Base-by-base conservation (phyloP, 2,797 vertebrate genomes). In the Glossophaga mutica region DNA sequence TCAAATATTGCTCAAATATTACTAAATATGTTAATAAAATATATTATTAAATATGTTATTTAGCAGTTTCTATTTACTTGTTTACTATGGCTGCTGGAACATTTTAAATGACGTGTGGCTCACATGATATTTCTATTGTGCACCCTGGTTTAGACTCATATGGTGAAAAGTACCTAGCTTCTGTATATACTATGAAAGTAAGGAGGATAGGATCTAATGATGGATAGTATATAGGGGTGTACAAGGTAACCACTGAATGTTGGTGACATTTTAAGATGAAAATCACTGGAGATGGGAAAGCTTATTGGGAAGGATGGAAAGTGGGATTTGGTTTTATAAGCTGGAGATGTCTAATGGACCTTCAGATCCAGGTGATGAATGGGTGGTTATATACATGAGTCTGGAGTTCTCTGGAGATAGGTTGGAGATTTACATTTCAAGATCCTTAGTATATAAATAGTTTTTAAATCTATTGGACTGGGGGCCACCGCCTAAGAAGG, bases 11-110 rank as follows among this genome's bases (percentile, higher is more conserved):
- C 11, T 81, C 37, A 77, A 73, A 48, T 39, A 26, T 32, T 44
- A 37, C 62, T 79, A 94, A 94, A 29, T 70, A 71, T 78, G n/a
- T 46, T 42, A 93, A 39, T 78, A 76, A 94, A 85, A 42, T 68
- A 21, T 32, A 11, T 21, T 34, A 37, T 67, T 90, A 91, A 90
- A 67, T 74, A 50, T 70, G 37, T 42, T 82, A 77, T 57, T 68
- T 11, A 34, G 16, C 29, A 42, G 11, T 48, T 81, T 90, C 2
- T 92, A 83, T 15, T 91, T 57, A 62, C 4, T 37, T 87, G 79
- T 76, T 34, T 46, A 55, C 83, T 70, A 37, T 76, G n/a, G 16
- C 4, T 37, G 44, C 42, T 48, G 21, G 32, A 67, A 76, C 44
- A 74, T 50, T 68, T 82, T n/a, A 82, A 94, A 68, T 57, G 48